Percentiles rank a stretch among this genome's conserved stretches.
These are phyloP conservation scores for Neodiprion virginianus DNA, from an alignment of 1,140 invertebrate species.

Conservation along the genomic window DNA sequence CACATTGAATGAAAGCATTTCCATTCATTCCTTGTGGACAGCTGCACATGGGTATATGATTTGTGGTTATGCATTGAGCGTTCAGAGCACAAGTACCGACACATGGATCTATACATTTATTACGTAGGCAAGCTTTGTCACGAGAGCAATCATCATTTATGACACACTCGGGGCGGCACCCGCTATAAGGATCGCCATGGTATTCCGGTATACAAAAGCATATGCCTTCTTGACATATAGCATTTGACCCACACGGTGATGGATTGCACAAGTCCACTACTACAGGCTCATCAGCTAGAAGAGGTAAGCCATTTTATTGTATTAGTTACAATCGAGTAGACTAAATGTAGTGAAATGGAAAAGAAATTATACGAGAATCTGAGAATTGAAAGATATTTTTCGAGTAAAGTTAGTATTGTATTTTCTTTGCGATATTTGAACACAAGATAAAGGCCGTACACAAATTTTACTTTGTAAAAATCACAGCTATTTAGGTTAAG, in stretches of 20 bases:
- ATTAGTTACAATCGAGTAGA: background rate
- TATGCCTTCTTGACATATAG: constrained; percentile 72
- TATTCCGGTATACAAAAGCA: constrained; percentile 77
- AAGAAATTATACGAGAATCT: too few species aligned
- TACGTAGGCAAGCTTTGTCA: constrained; percentile 71
- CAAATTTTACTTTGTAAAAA: too few species aligned
- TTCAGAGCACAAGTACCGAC: constrained; percentile 74
- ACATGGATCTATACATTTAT: constrained; percentile 75
- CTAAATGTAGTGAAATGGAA: too few species aligned
- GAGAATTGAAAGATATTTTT: too few species aligned
- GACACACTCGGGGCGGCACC: constrained; percentile 76
- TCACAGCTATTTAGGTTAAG: too few species aligned
- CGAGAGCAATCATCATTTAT: constrained; percentile 73
- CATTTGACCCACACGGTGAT: constrained; percentile 76
- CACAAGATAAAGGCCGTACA: too few species aligned
- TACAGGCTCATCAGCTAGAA: constrained; percentile 7
- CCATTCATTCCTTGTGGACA: constrained; percentile 74
- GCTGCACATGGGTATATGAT: constrained; percentile 68
- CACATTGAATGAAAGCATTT: constrained; percentile 73
- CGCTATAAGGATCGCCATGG: constrained; percentile 74
- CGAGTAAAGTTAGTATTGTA: too few species aligned
- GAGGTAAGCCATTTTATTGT: constrained; percentile 14
- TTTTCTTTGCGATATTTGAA: too few species aligned
- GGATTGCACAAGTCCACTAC: constrained; percentile 60
- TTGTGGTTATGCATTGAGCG: constrained; percentile 72